A percentile compares a stretch with the other conserved stretches of the same genome.
phyloP scores from a whole-genome alignment of 2,888 invertebrate genomes.

The Lumbricus terrestris region DNA sequence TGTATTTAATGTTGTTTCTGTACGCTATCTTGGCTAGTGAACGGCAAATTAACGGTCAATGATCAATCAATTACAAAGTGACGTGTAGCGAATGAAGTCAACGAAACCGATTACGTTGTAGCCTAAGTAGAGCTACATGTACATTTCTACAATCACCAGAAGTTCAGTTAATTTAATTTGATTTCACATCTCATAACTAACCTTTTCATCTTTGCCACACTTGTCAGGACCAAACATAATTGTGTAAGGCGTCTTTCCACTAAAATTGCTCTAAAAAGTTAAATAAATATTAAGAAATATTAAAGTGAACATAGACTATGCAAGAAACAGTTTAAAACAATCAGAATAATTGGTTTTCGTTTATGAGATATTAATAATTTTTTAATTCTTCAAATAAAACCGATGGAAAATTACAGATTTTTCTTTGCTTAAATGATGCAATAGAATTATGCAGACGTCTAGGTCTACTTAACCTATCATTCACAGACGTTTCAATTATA shows the following conservation, averaged over 20 bases:
- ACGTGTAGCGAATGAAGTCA: background rate
- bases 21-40: no score
- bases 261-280: constrained; percentile 70
- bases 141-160: background rate
- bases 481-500: no score
- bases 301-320: background rate
- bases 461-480: no score
- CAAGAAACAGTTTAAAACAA: background rate
- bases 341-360: background rate
- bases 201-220: constrained; percentile 92
- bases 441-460: no score
- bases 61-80: background rate
- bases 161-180: background rate
- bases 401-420: no score
- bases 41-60: background rate
- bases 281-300: background rate
- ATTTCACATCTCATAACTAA: constrained; percentile 58
- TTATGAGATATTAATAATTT: background rate
- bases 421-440: no score
- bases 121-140: no score
- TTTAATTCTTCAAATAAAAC: no score
- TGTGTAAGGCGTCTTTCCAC: constrained; percentile 94
- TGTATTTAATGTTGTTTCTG: background rate
- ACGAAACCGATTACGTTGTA: background rate
- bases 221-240: constrained; percentile 99